Evolutionary conservation across 2,797 vertebrate genomes (phyloP), one percentile per base, ranked within the genome.

Genomic region (Leptodactylus fallax): DNA sequence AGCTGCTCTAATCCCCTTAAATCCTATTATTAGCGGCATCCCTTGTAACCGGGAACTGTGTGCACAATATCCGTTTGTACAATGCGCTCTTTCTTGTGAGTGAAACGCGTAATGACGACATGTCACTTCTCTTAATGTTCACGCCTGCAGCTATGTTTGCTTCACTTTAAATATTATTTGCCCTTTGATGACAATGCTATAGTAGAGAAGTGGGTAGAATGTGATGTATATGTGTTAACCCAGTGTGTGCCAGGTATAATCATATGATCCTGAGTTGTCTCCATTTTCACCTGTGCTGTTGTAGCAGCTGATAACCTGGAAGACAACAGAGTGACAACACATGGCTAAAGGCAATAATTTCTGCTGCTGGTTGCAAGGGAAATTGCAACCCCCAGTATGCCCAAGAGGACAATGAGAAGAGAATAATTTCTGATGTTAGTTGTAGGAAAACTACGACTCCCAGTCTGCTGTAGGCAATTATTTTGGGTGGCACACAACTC

Each of bases 111-210:
- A 77, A 82, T 87, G 69, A 77, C 80, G 79, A 82, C 71, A 82
- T 82, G 69, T 82, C 79, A 87, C 23, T 82, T 87, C 80, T 55
- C 17, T 10, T 36, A 82, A 81, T 67, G 86, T 82, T 77, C 69
- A 36, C 49, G 79, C 86, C 69, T n/a, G 47, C 36, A 71, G 86
- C 86, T 77, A 82, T 82, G 36, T 80, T 23, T 80, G 63, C 55
- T 71, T 86, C 74, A 74, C 55, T 74, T 72, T 58, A 60, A 61
- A 87, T 49, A 81, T 61, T 56, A 72, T 80, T 56, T 58, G 19
- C 55, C 47, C 65, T 74, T 47, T 72, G 78, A 71, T 81, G 49
- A 87, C 55, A 74, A 47, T 51, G 23, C 67, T 58, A 11, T 10
- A 49, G 36, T 10, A 16, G 53, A 85, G 23, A 58, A 69, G 16